These are phyloP conservation scores for Dinomys branickii DNA, from an alignment of 2,113 vertebrate species.

Conservation along the genomic window DNA sequence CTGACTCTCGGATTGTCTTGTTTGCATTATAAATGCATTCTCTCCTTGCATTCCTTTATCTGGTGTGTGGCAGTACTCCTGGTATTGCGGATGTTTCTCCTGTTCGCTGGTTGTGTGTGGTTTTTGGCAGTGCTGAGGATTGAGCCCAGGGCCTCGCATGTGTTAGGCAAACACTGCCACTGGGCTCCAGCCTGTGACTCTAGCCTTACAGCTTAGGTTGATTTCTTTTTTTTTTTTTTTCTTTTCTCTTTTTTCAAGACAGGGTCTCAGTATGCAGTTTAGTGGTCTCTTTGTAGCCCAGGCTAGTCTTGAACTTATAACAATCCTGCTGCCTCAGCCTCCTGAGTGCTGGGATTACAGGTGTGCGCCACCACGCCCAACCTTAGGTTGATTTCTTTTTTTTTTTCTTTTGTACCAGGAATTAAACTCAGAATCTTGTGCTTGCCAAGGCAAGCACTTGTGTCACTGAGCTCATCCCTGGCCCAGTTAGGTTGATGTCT, in stretches of 20 bases:
- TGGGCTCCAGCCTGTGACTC: neutral
- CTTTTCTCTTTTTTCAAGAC: too few relatives aligned
- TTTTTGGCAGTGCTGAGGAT: neutral
- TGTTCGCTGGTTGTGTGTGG: neutral
- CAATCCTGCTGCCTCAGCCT: too few relatives aligned
- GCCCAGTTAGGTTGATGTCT: neutral
- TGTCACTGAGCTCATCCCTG: neutral
- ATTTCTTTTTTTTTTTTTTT: too few relatives aligned
- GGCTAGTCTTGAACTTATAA: too few relatives aligned
- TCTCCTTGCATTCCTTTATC: neutral
- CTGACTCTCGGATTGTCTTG: neutral
- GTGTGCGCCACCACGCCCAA: too few relatives aligned
- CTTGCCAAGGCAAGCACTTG: neutral
- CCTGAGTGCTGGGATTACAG: too few relatives aligned
- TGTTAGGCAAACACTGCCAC: neutral
- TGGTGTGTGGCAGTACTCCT: neutral
- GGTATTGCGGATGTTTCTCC: neutral
- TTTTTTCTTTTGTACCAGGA: too few relatives aligned
- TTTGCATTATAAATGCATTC: neutral
- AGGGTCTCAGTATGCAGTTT: too few relatives aligned
- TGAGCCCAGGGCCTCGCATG: neutral
- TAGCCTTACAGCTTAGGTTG: too few relatives aligned
- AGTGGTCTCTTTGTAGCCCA: too few relatives aligned
- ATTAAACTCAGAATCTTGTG: too few relatives aligned
- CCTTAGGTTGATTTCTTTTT: too few relatives aligned